Base-by-base conservation (phyloP, 35 echinoderm and acorn worm genomes). In the Ptychodera flava region DNA sequence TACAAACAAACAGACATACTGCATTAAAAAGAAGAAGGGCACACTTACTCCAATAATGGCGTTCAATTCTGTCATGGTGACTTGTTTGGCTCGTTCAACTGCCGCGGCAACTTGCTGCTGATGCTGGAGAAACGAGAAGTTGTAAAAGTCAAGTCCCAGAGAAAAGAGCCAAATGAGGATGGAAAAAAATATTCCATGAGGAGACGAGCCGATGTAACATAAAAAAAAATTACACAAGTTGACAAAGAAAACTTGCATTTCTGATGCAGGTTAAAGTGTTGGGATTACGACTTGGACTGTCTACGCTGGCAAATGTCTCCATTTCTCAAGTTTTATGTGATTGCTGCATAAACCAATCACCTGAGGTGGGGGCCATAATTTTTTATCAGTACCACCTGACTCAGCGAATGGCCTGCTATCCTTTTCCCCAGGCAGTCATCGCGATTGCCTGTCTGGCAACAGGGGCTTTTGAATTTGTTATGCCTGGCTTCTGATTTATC, bases 11-110 rank as follows among this genome's bases (percentile, higher is more conserved):
- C 45, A 64, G 22, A n/a, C n/a, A n/a, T n/a, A n/a, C n/a, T n/a
- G n/a, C n/a, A n/a, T n/a, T n/a, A n/a, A n/a, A n/a, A n/a, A n/a
- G n/a, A n/a, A n/a, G n/a, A n/a, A n/a, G n/a, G n/a, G 45, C 45
- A 6, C 32, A 92, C 96, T 90, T 77, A 99, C 96, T 90, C 96
- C 96, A 83, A 99, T 99, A 64, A 99, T 99, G 78, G 96, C 96
- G 86, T 99, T 99, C 38, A 99, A 90, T 89, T 99, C 96, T 81
- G 96, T 99, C 96, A 99, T 99, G 29, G 96, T 99, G 80, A 99
- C 96, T 78, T 99, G 96, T 37, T 99, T 99, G 0, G 96, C 96
- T 79, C 96, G 78, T 88, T 99, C 96, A 28, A 99, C 96, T 33
- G 96, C 96, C 28, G 92, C 96, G 31, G 93, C 96, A 36, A 99